A percentile compares a stretch with the other conserved stretches of the same genome.
These are phyloP conservation scores for Helicoverpa armigera DNA, from an alignment of 1,140 invertebrate genomes.

Conservation along the genomic window DNA sequence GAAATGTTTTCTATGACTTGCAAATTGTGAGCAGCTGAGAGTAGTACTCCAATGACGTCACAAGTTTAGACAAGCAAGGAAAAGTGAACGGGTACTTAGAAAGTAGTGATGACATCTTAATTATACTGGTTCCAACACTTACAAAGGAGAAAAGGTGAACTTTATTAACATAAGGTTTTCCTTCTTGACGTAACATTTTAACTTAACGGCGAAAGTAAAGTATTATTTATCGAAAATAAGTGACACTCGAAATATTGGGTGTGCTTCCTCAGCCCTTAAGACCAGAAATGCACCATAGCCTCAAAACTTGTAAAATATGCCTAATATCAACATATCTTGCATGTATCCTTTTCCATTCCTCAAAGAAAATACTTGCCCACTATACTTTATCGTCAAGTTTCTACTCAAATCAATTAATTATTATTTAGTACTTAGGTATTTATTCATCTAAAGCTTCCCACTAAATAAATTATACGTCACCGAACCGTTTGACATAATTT, in stretches of 20 bases:
- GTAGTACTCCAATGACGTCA: constrained; percentile 6
- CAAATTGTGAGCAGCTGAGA: not conserved
- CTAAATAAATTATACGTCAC: not conserved
- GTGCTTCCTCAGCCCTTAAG: too few relatives aligned
- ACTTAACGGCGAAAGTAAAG: not conserved
- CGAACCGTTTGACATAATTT: constrained; percentile 9
- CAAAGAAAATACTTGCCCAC: too few relatives aligned
- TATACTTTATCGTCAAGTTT: too few relatives aligned
- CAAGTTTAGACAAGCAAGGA: not conserved
- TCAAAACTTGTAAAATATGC: too few relatives aligned
- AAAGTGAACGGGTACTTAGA: constrained; percentile 7
- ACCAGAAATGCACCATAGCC: too few relatives aligned
- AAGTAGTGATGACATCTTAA: constrained; percentile 5
- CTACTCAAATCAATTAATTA: not conserved
- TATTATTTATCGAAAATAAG: too few relatives aligned
- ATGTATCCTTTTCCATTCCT: too few relatives aligned
- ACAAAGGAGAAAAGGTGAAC: constrained; percentile 34
- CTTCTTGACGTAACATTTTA: not conserved
- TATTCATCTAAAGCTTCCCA: too few relatives aligned
- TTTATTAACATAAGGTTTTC: constrained; percentile 30
- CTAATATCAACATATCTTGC: too few relatives aligned
- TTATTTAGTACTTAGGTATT: not conserved
- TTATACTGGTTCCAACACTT: constrained; percentile 32
- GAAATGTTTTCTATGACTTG: too few relatives aligned
- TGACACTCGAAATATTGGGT: too few relatives aligned